Percentiles rank a stretch among this genome's conserved stretches.
phyloP scores from a whole-genome alignment of 2,797 vertebrate species.

The Hyperoplus lanceolatus region DNA sequence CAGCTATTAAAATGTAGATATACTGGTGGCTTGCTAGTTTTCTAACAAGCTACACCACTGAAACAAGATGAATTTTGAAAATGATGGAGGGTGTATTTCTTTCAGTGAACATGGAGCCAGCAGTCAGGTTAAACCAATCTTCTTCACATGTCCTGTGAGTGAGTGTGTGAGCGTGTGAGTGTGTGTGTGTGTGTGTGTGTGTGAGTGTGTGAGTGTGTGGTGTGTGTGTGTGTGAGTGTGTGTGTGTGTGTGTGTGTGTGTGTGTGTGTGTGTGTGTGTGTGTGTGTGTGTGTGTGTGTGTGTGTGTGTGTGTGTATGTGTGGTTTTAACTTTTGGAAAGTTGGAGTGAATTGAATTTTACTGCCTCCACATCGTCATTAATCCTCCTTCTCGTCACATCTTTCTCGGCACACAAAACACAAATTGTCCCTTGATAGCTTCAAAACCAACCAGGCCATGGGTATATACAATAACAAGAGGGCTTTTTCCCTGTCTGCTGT shows the following conservation, averaged over 20 bases:
- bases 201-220: no score
- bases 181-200: no score
- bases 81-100: neutral
- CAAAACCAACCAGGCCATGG: slow-evolving; percentile 13
- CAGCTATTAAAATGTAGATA: neutral
- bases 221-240: no score
- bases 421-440: slow-evolving; percentile 18
- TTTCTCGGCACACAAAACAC: slow-evolving; percentile 6
- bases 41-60: neutral
- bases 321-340: slow-evolving; percentile 3
- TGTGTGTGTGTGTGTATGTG: no score
- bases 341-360: neutral
- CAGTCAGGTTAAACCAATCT: neutral
- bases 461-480: slow-evolving; percentile 10
- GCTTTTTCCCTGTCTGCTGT: neutral
- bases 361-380: neutral
- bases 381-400: neutral
- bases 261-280: no score
- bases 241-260: no score
- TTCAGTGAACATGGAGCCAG: neutral
- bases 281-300: no score
- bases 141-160: neutral
- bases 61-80: neutral
- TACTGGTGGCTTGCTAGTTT: neutral
- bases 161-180: no score